Base-by-base conservation (phyloP, 2,888 invertebrate genomes). In the Acanthosepion lycidas region DNA sequence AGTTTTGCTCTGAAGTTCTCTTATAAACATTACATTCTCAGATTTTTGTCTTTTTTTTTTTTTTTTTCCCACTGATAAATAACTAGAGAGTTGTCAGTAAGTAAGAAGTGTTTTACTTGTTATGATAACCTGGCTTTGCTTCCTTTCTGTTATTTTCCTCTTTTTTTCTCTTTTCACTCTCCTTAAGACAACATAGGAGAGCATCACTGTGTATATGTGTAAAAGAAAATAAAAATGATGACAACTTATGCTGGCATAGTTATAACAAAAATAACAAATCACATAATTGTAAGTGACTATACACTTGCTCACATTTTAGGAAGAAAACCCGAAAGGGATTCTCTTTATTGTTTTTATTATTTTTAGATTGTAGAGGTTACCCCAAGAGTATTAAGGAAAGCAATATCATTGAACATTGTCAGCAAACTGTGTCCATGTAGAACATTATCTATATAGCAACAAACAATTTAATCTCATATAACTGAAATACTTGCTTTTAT, bases 281-380 rank as follows among this genome's bases (percentile, higher is more conserved):
- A 78, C 78, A 78, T 78, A 78, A 78, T 78, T 33, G n/a, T 78
- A n/a, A n/a, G 33, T 33, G 78, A 78, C 78, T n/a, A n/a, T n/a
- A n/a, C n/a, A 78, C 78, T 78, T 78, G 78, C 78, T 78, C 15
- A 15, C n/a, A 15, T 78, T 78, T 78, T 33, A 5, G 12, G 78
- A n/a, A 78, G n/a, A 33, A 23, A 78, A 26, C 12, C 12, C 15
- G n/a, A 78, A n/a, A 5, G 78, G n/a, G 78, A 78, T 78, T 78
- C n/a, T 78, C 78, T 78, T 33, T 78, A 78, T 78, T 78, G 33
- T 78, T 78, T 78, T 78, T 78, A 78, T 78, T 33, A 78, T 78
- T 78, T 78, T n/a, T 78, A 78, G 78, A 78, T 78, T 78, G n/a
- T 78, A n/a, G n/a, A 78, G n/a, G 78, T 78, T 78, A 78, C n/a